Evolutionary conservation across 1,140 invertebrate species (phyloP).

Genomic region (Drosophila melanica): DNA sequence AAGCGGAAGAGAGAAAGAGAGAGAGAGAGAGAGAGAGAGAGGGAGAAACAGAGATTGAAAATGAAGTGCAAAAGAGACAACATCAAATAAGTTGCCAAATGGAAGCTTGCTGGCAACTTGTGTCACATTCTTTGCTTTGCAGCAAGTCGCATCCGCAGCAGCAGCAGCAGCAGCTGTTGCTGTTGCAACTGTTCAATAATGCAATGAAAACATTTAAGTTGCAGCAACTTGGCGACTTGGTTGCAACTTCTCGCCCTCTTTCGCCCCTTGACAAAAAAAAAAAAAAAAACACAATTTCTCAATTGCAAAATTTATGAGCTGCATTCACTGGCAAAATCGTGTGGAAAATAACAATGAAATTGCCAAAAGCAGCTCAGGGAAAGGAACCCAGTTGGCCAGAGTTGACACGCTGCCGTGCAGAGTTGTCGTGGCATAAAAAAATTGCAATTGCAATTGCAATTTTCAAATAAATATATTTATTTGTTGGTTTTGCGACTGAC

Average conservation of each 20-base stretch:
- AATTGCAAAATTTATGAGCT: slow-evolving; percentile 76
- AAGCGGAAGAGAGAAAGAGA: not conserved
- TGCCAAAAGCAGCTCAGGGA: slow-evolving; percentile 30
- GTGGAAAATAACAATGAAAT: slow-evolving; percentile 74
- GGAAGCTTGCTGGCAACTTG: slow-evolving; percentile 48
- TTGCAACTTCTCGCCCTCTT: slow-evolving; percentile 13
- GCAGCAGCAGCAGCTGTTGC: slow-evolving; percentile 31
- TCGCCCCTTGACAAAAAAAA: not conserved
- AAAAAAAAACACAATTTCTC: slow-evolving; percentile 38
- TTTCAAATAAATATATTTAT: slow-evolving; percentile 7
- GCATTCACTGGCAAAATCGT: slow-evolving; percentile 66
- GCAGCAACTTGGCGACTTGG: slow-evolving; percentile 46
- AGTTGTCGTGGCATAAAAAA: slow-evolving; percentile 7
- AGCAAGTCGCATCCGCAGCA: slow-evolving; percentile 34
- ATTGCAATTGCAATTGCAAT: slow-evolving; percentile 19
- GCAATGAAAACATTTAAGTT: slow-evolving; percentile 76
- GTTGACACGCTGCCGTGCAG: slow-evolving; percentile 19
- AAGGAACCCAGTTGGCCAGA: slow-evolving; percentile 19
- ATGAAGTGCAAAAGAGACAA: not conserved
- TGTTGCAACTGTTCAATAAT: slow-evolving; percentile 68
- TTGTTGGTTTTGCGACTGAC: slow-evolving; percentile 25
- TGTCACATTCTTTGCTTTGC: slow-evolving; percentile 63
- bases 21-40: slow-evolving; percentile 24
- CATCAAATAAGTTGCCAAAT: slow-evolving; percentile 43
- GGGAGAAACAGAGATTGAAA: not conserved